Evolutionary conservation across 2,888 invertebrate genomes (phyloP).

Genomic region (Sturmia bella): DNA sequence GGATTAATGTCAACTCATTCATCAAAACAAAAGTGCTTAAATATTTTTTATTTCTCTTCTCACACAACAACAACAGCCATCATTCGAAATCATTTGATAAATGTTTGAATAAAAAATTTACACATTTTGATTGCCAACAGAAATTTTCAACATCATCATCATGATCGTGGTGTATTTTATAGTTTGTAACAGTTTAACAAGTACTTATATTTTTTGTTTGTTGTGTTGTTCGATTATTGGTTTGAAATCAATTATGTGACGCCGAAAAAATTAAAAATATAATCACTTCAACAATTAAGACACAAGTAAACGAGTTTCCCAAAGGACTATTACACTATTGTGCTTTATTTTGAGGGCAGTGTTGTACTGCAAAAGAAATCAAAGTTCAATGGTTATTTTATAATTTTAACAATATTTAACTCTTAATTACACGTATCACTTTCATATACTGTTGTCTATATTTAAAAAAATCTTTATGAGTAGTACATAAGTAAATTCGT

Average conservation of each 20-base stretch:
- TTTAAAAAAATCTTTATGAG: too few relatives aligned
- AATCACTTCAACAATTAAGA: not conserved
- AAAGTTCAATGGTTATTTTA: too few relatives aligned
- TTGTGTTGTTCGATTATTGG: constrained; percentile 13
- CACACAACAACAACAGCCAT: constrained; percentile 52
- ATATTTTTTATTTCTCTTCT: not conserved
- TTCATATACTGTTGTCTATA: too few relatives aligned
- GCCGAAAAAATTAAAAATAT: constrained; percentile 28
- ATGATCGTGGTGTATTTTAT: constrained; percentile 17
- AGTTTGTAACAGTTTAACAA: constrained; percentile 9
- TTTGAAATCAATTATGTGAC: constrained; percentile 51
- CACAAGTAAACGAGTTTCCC: too few relatives aligned
- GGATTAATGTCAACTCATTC: constrained; percentile 81
- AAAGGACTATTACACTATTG: too few relatives aligned
- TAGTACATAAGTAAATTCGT: too few relatives aligned
- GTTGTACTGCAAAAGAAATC: too few relatives aligned
- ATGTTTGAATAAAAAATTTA: constrained; percentile 62
- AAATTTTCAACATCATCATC: constrained; percentile 31
- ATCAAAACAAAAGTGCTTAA: constrained; percentile 73
- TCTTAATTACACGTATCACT: too few relatives aligned
- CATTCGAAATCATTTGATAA: constrained; percentile 57
- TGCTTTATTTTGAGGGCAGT: too few relatives aligned
- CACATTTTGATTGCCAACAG: constrained; percentile 46
- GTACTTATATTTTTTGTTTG: not conserved
- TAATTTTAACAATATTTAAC: too few relatives aligned